Evolutionary conservation across 2,797 vertebrate genomes (phyloP), one percentile per base, ranked within the genome.

Genomic region (Bucorvus abyssinicus): DNA sequence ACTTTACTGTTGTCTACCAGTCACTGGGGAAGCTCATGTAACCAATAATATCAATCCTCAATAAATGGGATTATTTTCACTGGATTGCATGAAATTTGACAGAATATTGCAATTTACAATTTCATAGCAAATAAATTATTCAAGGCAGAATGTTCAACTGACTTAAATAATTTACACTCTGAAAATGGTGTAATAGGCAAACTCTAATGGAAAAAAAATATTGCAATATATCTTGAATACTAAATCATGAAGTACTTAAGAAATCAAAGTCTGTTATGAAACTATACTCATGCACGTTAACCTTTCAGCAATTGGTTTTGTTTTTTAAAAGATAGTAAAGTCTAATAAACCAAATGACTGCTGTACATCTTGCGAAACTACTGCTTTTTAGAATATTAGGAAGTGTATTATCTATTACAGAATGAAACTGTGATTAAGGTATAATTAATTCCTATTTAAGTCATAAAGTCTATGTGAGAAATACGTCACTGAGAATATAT

Each of bases 151-250:
- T 64, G 36, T 92, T 93, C 88, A 90, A 83, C 79, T 74, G 64
- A 53, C 18, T 67, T 96, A 82, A 96, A 97, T 94, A 95, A 97
- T 97, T 96, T 93, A 97, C 81, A 70, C 18, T 53, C 70, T 95
- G 50, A 93, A 97, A 95, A 96, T 63, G 38, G 71, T 93, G 70
- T 75, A 85, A 92, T 67, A 90, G 94, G 47, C 27, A 93, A 93
- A 84, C 32, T 79, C 34, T 91, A 93, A 94, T 71, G 61, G 63
- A 81, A 96, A 90, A 93, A 90, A 95, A 96, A 89, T 60, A 92
- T 30, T 82, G 49, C 84, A 70, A 63, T 67, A 13, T 90, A 91
- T 69, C 55, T 84, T 86, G 76, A 96, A 91, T 93, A 65, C 87
- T 96, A 95, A 82, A 92, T 75, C 38, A 64, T 55, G 38, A 24